Evolutionary conservation across 2,888 invertebrate species (phyloP), one percentile per base, ranked within the genome.

Genomic region (Bembecia ichneumoniformis): DNA sequence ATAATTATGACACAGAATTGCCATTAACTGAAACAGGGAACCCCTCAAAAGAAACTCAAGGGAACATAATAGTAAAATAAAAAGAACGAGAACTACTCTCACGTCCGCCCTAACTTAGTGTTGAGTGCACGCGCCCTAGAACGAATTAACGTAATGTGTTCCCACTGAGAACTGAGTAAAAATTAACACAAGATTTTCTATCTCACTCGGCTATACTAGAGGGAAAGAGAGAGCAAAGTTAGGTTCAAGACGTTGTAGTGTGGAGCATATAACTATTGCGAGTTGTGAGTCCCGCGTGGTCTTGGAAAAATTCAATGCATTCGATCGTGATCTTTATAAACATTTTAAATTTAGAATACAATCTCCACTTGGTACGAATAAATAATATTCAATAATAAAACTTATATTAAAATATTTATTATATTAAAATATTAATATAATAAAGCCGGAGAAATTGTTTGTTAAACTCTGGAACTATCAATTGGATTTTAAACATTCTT

Each of bases 81-180:
- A 28, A 61, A 57, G 58, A 62, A 61, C 55, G 56, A 35, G 48
- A 60, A 55, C 54, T 56, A 55, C 51, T 54, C 54, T 53, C 58
- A 57, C 58, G 57, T 61, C 51, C 60, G 52, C 52, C 52, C 54
- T 59, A 62, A 60, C 57, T 64, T 60, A 59, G 66, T 63, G 70
- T 63, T 67, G 67, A 74, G 71, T 68, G 69, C 68, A 65, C 58
- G 63, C 55, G 51, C 54, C 57, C 63, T 60, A 61, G 55, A 64
- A 62, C 66, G 66, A 75, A 75, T 74, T 75, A 76, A 69, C 70
- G 62, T 69, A 73, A 77, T 68, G 64, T 66, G 66, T 66, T 70
- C 63, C 57, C 58, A 57, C 55, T 54, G 66, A 64, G 64, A 65
- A 74, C 68, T 64, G 66, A 67, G 64, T 64, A 64, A 68, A 73